These are phyloP conservation scores for Gorsachius goisagi DNA, from an alignment of 2,113 vertebrate genomes.

Conservation along the genomic window DNA sequence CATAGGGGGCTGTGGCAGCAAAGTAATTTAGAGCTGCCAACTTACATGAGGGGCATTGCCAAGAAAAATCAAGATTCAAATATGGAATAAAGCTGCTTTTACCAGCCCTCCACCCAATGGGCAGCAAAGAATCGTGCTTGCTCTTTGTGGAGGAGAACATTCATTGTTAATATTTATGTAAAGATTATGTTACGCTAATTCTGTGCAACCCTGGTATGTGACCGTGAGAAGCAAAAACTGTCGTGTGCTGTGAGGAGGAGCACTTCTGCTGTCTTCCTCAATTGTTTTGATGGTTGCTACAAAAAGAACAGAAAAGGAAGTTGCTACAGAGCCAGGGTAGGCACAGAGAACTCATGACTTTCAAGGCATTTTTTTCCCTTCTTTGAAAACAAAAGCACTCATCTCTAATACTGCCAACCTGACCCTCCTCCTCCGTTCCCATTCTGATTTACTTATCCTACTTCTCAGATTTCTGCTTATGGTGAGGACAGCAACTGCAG, in stretches of 20 bases:
- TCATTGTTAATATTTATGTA: background rate
- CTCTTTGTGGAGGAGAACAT: background rate
- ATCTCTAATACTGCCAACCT: background rate
- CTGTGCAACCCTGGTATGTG: background rate
- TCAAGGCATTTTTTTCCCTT: background rate
- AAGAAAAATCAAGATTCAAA: slow-evolving; percentile 36
- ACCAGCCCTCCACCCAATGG: background rate
- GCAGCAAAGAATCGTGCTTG: background rate
- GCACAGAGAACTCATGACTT: background rate
- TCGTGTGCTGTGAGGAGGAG: background rate
- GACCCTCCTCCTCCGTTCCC: background rate
- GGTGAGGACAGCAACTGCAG: background rate
- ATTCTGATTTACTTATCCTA: background rate
- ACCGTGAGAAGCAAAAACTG: background rate
- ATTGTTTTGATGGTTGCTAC: background rate
- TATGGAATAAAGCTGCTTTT: background rate
- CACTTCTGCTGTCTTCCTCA: background rate
- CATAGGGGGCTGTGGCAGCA: slow-evolving; percentile 21
- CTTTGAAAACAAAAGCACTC: background rate
- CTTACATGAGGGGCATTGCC: background rate
- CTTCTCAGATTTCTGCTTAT: background rate
- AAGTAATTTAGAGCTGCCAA: slow-evolving; percentile 31
- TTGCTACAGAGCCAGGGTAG: background rate
- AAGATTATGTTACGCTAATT: background rate
- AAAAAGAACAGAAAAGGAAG: background rate